Conservation (phyloP, 2,797 vertebrate species). For the Gymnoscopelus braueri region DNA sequence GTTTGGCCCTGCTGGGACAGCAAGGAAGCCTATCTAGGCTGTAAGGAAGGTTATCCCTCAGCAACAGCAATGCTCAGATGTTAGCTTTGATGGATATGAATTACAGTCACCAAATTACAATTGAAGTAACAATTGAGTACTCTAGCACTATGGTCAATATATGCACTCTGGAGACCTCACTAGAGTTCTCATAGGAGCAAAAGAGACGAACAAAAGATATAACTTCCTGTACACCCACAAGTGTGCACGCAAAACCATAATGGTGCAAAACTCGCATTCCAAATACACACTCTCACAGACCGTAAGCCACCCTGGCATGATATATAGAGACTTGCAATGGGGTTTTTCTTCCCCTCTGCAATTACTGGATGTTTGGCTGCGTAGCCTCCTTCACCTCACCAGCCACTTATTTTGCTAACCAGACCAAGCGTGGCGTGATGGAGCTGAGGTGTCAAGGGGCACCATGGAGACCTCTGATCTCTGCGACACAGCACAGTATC, state of each 20-base stretch:
- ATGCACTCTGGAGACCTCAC: no score
- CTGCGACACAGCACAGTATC: not conserved
- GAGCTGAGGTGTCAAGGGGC: conserved; percentile 1
- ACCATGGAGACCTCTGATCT: conserved; percentile 15
- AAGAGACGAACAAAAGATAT: not conserved
- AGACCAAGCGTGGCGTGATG: not conserved
- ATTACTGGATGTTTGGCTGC: conserved; percentile 28
- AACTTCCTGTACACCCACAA: not conserved
- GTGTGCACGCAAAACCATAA: not conserved
- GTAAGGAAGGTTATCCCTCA: no score
- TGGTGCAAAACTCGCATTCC: not conserved
- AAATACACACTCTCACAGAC: conserved; percentile 10
- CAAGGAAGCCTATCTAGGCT: no score
- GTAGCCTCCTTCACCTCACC: not conserved
- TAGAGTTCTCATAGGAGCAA: not conserved
- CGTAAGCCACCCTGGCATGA: not conserved
- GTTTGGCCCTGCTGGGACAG: no score
- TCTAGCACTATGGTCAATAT: no score
- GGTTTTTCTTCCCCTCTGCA: not conserved
- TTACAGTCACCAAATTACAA: no score
- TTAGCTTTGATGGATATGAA: no score
- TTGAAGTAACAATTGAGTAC: no score
- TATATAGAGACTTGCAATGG: not conserved
- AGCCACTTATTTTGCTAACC: not conserved
- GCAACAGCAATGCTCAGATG: no score